Base-by-base conservation (phyloP, 2,797 vertebrate genomes). In the Enteromius fasciolatus region DNA sequence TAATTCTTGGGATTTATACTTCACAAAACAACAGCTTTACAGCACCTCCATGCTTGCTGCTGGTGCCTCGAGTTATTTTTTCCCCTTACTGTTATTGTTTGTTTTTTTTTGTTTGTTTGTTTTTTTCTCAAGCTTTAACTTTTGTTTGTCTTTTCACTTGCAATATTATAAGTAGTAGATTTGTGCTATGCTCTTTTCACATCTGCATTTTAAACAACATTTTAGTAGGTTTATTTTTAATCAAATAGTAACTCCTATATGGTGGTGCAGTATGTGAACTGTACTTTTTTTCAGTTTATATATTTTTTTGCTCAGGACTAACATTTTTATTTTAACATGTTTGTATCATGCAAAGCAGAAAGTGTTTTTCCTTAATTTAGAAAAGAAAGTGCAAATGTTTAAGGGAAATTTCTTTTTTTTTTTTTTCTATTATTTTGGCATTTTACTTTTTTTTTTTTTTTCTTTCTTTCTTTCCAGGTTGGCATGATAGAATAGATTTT, bases 401-500 rank as follows among this genome's bases (percentile, higher is more conserved):
- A 81, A 68, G 61, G 63, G 72, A 57, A 31, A 20, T 69, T 61
- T 69, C 1, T 33, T 31, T 36, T 59, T 39, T 28, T 79, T 39
- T 79, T 5, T 3, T 7, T 17, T 50, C 20, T 33, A 5, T 31
- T n/a, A 63, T 44, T 82, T 84, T 82, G 61, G 61, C 46, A 68
- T 80, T n/a, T 77, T 74, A 23, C 17, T 39, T 67, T n/a, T 70
- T 39, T 28, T 79, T 67, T 78, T 5, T 2, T 17, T 17, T 17
- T 18, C n/a, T 10, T 11, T 11, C 10, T 10, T 54, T 80, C 70
- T 50, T 46, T 78, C 23, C 68, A 75, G 89, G 89, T 90, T 91
- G 92, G 84, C 82, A 87, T 92, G 91, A 94, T 83, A 72, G 84
- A 89, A 90, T 85, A 57, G 67, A 76, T 23, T 57, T 61, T 9